Base-by-base conservation (phyloP, 2,797 vertebrate species). In the Argyrosomus regius region DNA sequence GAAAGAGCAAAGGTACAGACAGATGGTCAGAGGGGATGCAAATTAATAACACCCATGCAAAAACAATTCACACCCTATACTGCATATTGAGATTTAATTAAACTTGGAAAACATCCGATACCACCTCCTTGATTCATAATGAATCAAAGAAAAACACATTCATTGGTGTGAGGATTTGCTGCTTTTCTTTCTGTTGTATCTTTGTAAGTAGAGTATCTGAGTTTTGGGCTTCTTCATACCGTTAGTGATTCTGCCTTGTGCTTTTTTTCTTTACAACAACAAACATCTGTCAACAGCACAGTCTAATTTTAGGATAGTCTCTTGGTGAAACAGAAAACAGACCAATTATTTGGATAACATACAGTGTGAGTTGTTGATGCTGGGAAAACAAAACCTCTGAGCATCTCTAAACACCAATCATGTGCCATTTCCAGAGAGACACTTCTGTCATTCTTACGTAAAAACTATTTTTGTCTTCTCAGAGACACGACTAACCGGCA, bases 401-500 rank as follows among this genome's bases (percentile, higher is more conserved):
- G 22, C 26, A 48, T 49, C 26, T 17, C 18, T 39, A 11, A 6
- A 46, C 14, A 11, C 56, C 26, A 45, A 81, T 58, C n/a, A 14
- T 9, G 20, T 16, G 10, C 13, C 4, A 20, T 52, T 16, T 64
- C 24, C 53, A 75, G 17, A n/a, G 4, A 53, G 0, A 8, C 43
- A 46, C 49, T 61, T 50, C 3, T 10, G 7, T 18, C 31, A 26
- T 35, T 20, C 4, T 50, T 20, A 18, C 2, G 2, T 62, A 16
- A 72, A 45, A 45, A 65, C 20, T 0, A 17, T 45, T 39, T 52
- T 20, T 2, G 18, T 13, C 6, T 54, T 16, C 41, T 12, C n/a
- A 20, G 58, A 67, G 14, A 43, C n/a, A 45, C 0, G 1, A 88
- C 39, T 83, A 81, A 98, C 98, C 98, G 85, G 98, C 98, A 73